A percentile compares a stretch with the other conserved stretches of the same genome.
Evolutionary conservation across 1,140 invertebrate species (phyloP).

Genomic region (Lamellibrachia luymesi): DNA sequence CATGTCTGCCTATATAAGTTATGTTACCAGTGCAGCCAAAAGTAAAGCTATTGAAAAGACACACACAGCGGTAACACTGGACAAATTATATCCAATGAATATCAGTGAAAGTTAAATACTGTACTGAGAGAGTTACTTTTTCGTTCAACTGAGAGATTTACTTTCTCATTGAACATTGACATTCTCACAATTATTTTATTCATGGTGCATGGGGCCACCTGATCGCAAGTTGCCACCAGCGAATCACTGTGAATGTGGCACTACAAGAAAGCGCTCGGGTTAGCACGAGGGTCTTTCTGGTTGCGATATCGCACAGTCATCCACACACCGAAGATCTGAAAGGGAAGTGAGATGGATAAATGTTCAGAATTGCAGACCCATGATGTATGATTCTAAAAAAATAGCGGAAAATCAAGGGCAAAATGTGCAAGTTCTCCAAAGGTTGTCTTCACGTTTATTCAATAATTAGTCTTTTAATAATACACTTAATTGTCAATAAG

Average conservation of each 20-base stretch:
- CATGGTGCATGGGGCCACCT: neutral
- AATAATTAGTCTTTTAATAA: neutral
- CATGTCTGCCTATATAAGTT: neutral
- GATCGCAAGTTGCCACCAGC: neutral
- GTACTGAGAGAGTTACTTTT: neutral
- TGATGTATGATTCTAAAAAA: neutral
- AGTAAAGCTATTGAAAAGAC: neutral
- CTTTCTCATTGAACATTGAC: neutral
- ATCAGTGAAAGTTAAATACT: neutral
- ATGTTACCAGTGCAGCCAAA: neutral
- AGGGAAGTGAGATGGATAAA: slow-evolving; percentile 5
- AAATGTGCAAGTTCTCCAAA: neutral
- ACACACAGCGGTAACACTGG: neutral
- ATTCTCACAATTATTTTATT: slow-evolving; percentile 60
- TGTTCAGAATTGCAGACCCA: neutral
- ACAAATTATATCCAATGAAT: neutral
- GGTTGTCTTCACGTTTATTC: neutral
- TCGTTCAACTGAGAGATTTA: neutral
- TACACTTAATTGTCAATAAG: neutral
- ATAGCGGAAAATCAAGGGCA: neutral
- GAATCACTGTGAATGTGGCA: neutral
- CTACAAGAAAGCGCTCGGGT: slow-evolving; percentile 92
- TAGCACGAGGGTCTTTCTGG: slow-evolving; percentile 92
- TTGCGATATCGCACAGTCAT: slow-evolving; percentile 94
- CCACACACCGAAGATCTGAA: slow-evolving; percentile 94